phyloP scores from a whole-genome alignment of 2,888 invertebrate species.

The Aleiodes testaceus region DNA sequence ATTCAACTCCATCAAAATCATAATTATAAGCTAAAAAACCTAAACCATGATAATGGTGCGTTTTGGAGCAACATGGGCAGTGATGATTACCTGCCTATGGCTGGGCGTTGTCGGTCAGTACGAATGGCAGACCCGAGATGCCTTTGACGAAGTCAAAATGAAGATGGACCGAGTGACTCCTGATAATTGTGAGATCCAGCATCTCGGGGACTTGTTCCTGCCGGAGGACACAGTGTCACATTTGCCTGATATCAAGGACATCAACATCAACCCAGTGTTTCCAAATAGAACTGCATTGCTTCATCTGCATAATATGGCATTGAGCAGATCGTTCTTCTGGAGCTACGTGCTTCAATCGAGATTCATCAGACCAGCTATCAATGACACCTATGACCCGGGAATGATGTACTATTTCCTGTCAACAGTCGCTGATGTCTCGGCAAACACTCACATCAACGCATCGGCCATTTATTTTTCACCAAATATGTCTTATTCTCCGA shows the following conservation, averaged over 20 bases:
- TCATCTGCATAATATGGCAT: constrained; percentile 97
- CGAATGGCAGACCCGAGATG: constrained; percentile 93
- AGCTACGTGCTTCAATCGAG: constrained; percentile 94
- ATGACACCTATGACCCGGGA: constrained; percentile 95
- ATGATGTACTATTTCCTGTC: constrained; percentile 98
- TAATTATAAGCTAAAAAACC: not conserved
- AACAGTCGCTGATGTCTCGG: constrained; percentile 94
- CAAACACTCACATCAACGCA: constrained; percentile 93
- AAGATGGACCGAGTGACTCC: constrained; percentile 87
- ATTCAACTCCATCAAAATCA: too few relatives aligned
- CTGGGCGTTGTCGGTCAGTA: constrained; percentile 87
- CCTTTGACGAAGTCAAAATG: constrained; percentile 90
- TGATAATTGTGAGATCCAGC: constrained; percentile 93
- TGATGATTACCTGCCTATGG: constrained; percentile 58
- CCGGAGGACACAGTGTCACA: constrained; percentile 91
- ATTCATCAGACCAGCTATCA: constrained; percentile 91
- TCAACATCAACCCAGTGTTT: constrained; percentile 94
- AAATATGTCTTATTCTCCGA: constrained; percentile 94
- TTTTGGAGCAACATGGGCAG: constrained; percentile 44
- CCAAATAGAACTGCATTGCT: constrained; percentile 94
- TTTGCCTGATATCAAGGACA: constrained; percentile 92
- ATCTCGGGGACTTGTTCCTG: constrained; percentile 87
- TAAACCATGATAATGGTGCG: constrained; percentile 42
- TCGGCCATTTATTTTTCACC: constrained; percentile 96
- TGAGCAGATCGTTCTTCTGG: constrained; percentile 96